Conservation (phyloP, 2,797 vertebrate genomes). For the Sebastes ruberrimus region DNA sequence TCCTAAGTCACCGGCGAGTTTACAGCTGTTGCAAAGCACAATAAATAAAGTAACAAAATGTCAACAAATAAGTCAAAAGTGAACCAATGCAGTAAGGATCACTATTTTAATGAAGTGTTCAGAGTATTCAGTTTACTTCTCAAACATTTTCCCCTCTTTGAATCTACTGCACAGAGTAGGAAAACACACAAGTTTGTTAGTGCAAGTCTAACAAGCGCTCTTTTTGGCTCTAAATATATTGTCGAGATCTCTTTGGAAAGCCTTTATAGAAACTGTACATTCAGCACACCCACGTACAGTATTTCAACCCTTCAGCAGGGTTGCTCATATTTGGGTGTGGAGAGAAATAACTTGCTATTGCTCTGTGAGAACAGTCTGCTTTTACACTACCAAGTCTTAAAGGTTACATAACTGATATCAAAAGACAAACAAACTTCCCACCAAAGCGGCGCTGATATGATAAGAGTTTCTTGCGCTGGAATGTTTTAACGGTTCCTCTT, state of each 20-base stretch:
- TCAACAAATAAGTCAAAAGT: conserved; percentile 31
- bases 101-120: conserved; percentile 51
- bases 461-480: conserved; percentile 53
- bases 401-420: conserved; percentile 53
- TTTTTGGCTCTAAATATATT: conserved; percentile 32
- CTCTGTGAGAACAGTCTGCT: conserved; percentile 55
- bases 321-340: conserved; percentile 36
- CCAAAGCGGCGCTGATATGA: conserved; percentile 32
- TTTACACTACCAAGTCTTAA: conserved; percentile 25
- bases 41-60: conserved; percentile 39
- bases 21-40: conserved; percentile 66
- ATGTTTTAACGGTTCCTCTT: conserved; percentile 49
- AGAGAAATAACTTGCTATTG: conserved; percentile 48
- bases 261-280: conserved; percentile 33
- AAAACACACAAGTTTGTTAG: conserved; percentile 25
- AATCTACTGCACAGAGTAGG: conserved; percentile 16
- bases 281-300: conserved; percentile 7
- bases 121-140: conserved; percentile 46
- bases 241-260: conserved; percentile 35
- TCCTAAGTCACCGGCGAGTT: conserved; percentile 44
- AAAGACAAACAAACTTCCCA: conserved; percentile 62
- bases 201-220: conserved; percentile 8
- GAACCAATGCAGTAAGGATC: conserved; percentile 38
- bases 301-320: conserved; percentile 11
- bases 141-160: conserved; percentile 23